phyloP scores from a whole-genome alignment of 2,888 invertebrate genomes.

The Endotricha flammealis region DNA sequence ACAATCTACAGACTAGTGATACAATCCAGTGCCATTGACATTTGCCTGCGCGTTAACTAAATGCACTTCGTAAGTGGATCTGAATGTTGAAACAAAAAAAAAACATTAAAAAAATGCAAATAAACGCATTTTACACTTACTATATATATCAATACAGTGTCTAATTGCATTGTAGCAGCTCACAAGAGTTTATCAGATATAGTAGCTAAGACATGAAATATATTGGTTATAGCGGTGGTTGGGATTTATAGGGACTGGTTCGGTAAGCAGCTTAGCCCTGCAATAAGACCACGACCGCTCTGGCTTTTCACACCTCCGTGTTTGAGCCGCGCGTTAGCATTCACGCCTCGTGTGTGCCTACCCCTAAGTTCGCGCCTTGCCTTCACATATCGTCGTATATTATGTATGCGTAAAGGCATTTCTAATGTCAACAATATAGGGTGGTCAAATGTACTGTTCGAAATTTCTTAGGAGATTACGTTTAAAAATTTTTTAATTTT shows the following conservation, averaged over 20 bases:
- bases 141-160: no score
- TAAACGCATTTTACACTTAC: no score
- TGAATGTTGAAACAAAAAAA: no score
- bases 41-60: no score
- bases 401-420: slow-evolving; percentile 43
- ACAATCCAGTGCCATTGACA: no score
- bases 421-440: slow-evolving; percentile 27
- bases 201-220: slow-evolving; percentile 13
- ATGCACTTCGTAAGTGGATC: no score
- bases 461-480: no score
- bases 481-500: no score
- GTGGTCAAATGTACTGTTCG: slow-evolving; percentile 12
- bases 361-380: slow-evolving; percentile 69
- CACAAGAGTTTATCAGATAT: slow-evolving; percentile 4
- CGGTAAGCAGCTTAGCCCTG: slow-evolving; percentile 64
- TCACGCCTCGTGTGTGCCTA: slow-evolving; percentile 70
- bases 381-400: slow-evolving; percentile 59
- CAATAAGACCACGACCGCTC: slow-evolving; percentile 56
- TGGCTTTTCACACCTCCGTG: slow-evolving; percentile 75
- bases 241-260: slow-evolving; percentile 59
- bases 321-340: slow-evolving; percentile 67
- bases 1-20: no score
- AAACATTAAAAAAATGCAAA: no score
- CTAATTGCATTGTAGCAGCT: no score
- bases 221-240: slow-evolving; percentile 17